Percentiles rank a stretch among this genome's conserved stretches.
Evolutionary conservation across 2,888 invertebrate species (phyloP).

Genomic region (Ametastegia equiseti): DNA sequence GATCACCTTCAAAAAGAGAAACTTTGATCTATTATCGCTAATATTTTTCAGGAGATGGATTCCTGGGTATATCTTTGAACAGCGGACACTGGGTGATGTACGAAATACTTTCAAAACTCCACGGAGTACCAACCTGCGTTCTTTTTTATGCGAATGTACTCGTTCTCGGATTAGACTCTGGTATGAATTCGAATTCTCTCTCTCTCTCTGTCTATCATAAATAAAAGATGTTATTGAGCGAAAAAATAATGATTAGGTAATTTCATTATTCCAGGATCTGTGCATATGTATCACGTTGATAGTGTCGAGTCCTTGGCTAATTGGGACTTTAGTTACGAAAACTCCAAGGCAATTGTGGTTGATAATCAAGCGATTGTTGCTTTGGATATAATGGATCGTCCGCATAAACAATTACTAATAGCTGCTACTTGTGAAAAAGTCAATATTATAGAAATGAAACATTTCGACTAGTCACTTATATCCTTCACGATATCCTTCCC

Average conservation of each 20-base stretch:
- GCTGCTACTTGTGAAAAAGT: conserved; percentile 58
- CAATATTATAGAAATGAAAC: conserved; percentile 57
- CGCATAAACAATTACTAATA: conserved; percentile 58
- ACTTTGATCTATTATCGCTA: neutral
- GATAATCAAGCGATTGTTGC: conserved; percentile 61
- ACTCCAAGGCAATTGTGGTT: conserved; percentile 55
- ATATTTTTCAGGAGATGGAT: conserved; percentile 60
- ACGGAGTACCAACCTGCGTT: conserved; percentile 60
- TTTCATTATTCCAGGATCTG: conserved; percentile 59
- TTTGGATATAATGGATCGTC: conserved; percentile 61
- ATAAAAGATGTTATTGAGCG: no score
- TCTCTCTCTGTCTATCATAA: no score
- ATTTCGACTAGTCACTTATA: neutral
- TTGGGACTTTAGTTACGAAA: conserved; percentile 59
- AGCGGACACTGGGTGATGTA: conserved; percentile 61
- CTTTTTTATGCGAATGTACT: conserved; percentile 61
- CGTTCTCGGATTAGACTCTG: conserved; percentile 64
- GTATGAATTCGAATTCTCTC: conserved; percentile 54
- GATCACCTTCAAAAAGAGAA: neutral
- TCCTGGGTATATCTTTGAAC: conserved; percentile 62
- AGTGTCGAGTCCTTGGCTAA: conserved; percentile 54
- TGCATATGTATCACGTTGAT: conserved; percentile 60
- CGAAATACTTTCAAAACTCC: conserved; percentile 58
- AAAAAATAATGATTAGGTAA: no score
- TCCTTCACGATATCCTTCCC: neutral